phyloP scores from a whole-genome alignment of 2,797 vertebrate genomes.

The Austrolebias charrua region DNA sequence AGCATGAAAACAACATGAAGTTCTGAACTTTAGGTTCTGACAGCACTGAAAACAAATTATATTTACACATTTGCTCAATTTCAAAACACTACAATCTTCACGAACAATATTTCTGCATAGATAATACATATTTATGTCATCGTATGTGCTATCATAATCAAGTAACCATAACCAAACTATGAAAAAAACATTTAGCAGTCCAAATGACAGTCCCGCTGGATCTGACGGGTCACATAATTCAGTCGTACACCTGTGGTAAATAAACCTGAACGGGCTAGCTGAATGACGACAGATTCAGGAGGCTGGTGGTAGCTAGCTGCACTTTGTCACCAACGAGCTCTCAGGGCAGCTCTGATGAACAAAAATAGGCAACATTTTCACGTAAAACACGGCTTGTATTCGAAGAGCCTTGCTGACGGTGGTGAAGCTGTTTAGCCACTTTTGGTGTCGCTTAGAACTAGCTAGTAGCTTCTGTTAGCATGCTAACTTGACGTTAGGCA shows the following conservation, averaged over 20 bases:
- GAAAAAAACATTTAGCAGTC: not conserved
- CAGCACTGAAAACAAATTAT: no score
- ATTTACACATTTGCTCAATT: no score
- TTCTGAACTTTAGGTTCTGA: not conserved
- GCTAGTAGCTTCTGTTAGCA: slow-evolving; percentile 57
- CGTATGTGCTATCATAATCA: no score
- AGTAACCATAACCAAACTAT: not conserved
- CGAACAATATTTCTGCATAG: no score
- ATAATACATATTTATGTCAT: not conserved
- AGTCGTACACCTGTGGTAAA: slow-evolving; percentile 23
- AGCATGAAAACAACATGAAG: not conserved
- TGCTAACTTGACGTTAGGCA: slow-evolving; percentile 56
- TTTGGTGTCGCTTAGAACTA: slow-evolving; percentile 51
- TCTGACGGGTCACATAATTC: not conserved
- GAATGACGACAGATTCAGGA: slow-evolving; percentile 16
- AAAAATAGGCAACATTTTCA: not conserved
- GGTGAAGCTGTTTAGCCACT: slow-evolving; percentile 25
- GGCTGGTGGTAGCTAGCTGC: slow-evolving; percentile 43
- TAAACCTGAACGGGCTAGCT: slow-evolving; percentile 38
- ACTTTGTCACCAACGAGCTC: slow-evolving; percentile 30
- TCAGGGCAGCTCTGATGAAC: slow-evolving; percentile 1
- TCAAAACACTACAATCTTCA: no score
- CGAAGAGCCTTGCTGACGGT: not conserved
- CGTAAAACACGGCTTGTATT: not conserved
- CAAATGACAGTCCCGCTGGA: not conserved